These are phyloP conservation scores for Darwinula stevensoni DNA, from an alignment of 2,888 invertebrate genomes.

Conservation along the genomic window DNA sequence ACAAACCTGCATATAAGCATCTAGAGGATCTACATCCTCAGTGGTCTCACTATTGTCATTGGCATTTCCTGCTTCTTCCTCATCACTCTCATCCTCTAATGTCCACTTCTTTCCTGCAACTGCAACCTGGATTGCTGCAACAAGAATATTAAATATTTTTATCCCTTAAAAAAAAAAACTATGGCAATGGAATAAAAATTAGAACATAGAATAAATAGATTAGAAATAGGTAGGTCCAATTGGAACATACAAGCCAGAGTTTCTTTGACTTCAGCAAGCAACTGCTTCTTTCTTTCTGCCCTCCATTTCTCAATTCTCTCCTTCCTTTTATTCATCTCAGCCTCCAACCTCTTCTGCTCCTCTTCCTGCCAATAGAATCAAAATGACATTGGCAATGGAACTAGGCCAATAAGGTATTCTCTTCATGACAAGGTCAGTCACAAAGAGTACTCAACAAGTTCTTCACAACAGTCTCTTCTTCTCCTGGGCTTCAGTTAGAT, in stretches of 20 bases:
- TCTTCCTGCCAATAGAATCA: too few relatives aligned
- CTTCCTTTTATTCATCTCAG: slow-evolving; percentile 80
- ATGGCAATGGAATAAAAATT: too few relatives aligned
- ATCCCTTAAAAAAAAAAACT: too few relatives aligned
- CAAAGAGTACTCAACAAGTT: too few relatives aligned
- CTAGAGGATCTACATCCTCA: slow-evolving; percentile 68
- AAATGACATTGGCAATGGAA: too few relatives aligned
- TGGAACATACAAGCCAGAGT: not conserved
- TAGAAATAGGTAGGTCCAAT: too few relatives aligned
- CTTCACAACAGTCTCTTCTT: too few relatives aligned
- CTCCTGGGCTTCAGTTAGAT: too few relatives aligned
- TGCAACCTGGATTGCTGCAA: too few relatives aligned
- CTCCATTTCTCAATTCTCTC: slow-evolving; percentile 90
- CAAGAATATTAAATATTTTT: slow-evolving; percentile 4
- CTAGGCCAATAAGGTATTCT: too few relatives aligned
- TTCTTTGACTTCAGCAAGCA: slow-evolving; percentile 45
- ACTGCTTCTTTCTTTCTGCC: slow-evolving; percentile 65
- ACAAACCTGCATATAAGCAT: slow-evolving; percentile 83
- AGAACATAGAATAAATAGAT: too few relatives aligned
- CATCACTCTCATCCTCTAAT: slow-evolving; percentile 66
- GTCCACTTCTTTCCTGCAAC: slow-evolving; percentile 51
- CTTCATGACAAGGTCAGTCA: too few relatives aligned
- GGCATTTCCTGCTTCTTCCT: slow-evolving; percentile 19
- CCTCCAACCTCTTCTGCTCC: slow-evolving; percentile 59
- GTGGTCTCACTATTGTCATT: slow-evolving; percentile 8